Evolutionary conservation across 2,888 invertebrate species (phyloP), one percentile per base, ranked within the genome.

Genomic region (Metopia argyrocephala): DNA sequence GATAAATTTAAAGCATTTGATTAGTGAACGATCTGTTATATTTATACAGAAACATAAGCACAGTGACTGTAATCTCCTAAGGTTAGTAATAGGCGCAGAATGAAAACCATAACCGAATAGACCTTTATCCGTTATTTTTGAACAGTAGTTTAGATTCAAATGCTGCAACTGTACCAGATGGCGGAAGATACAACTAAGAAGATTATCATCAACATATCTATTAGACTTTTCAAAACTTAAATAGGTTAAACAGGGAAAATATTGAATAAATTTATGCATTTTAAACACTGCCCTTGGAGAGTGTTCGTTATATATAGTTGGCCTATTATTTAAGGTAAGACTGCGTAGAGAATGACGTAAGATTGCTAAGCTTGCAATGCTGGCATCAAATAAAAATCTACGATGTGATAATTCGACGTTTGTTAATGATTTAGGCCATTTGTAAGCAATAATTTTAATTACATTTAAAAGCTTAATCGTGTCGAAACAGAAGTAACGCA

Each of bases 221-320:
- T 84, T 79, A 31, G 88, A 89, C 46, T 86, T 87, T 52, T 84
- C 85, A 20, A 90, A 45, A 6, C 85, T 84, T 7, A 90, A 84
- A 12, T 85, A 83, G 5, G 84, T 84, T 12, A 89, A 74, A 28
- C 86, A 84, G 6, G 87, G 86, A 38, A 89, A 70, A 23, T 84
- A 83, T 48, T 84, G 78, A 0, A 85, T 69, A 54, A 87, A 62
- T 6, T 81, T 57, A 50, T 83, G 84, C 45, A 89, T 81, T 1
- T 82, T 2, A 65, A 31, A 62, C 86, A 85, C 1, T 86, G n/a
- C 6, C 87, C 66, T 15, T 83, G 75, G 9, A 78, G 74, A 89
- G 54, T 18, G 87, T 86, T 50, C 84, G 84, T 3, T 89, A 70
- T 0, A 56, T 76, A 7, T 48, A 65, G 56, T 87, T 88, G 1